Base-by-base conservation (phyloP, 2,888 invertebrate genomes). In the Drosophila helvetica region DNA sequence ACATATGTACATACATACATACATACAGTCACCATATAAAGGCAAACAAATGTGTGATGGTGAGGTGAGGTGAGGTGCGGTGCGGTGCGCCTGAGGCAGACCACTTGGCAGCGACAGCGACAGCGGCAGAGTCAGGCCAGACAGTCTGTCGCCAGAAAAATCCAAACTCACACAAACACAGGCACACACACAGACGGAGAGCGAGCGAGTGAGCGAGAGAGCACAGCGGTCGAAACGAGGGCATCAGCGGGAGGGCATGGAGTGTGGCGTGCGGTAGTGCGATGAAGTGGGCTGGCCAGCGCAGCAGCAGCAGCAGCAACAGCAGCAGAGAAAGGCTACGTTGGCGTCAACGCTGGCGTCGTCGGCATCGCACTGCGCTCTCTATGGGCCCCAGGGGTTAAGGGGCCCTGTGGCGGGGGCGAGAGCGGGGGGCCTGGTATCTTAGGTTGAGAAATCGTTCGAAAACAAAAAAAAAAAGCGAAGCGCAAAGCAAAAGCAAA, bases 401-500 rank as follows among this genome's bases (percentile, higher is more conserved):
- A 2, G 25, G 25, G 22, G 55, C 25, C 12, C 7, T 18, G 51
- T 17, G 33, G 51, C 19, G 38, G 22, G 33, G 46, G 42, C 50
- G 18, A 22, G 38, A 6, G 38, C 38, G n/a, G 18, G 30, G n/a
- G 38, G 38, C 38, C n/a, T 42, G 53, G 69, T 78, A 75, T 74
- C 74, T 76, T n/a, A 38, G 79, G 71, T 74, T 78, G 72, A 75
- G 77, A 80, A 80, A 83, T 82, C 84, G 74, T 77, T 75, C 65
- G 52, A 67, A 75, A 69, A 71, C 71, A 69, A 69, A 66, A 74
- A 69, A 71, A 74, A 69, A 69, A 66, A 74, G 61, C 69, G 47
- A 79, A 77, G 72, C 71, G 77, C 71, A 83, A 78, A 74, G 77
- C 72, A 51, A 83, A 38, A 83, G 79, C 79, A 80, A 79, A 86